These are phyloP conservation scores for Dicyrtoma fusca DNA, from an alignment of 2,888 invertebrate species.

Conservation along the genomic window DNA sequence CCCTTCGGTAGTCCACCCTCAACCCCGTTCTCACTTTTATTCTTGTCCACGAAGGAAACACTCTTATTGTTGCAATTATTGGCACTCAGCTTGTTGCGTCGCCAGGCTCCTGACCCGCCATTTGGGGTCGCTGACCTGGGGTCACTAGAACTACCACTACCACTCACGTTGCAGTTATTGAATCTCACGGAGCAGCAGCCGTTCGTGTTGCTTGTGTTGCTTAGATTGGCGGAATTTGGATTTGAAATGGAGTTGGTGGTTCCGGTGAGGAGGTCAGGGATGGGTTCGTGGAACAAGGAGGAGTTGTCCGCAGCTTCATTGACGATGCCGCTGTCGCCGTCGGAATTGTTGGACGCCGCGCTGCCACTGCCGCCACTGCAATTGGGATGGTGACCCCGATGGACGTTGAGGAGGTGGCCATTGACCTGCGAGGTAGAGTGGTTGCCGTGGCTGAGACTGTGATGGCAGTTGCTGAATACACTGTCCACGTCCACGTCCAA, in stretches of 20 bases:
- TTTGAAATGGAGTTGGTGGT: slow-evolving; percentile 7
- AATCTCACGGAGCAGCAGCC: slow-evolving; percentile 23
- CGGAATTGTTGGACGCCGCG: slow-evolving; percentile 60
- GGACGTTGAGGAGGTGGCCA: neutral
- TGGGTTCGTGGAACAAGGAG: slow-evolving; percentile 59
- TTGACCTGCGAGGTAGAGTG: slow-evolving; percentile 47
- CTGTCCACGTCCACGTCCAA: neutral
- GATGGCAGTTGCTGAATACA: neutral
- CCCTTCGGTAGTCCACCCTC: no score
- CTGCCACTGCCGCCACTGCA: slow-evolving; percentile 27
- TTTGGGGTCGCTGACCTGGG: neutral
- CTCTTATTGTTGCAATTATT: slow-evolving; percentile 21
- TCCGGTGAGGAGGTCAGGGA: slow-evolving; percentile 6
- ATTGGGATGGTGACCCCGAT: slow-evolving; percentile 62
- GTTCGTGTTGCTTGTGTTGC: neutral
- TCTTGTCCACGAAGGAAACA: slow-evolving; percentile 29
- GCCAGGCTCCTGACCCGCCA: slow-evolving; percentile 2
- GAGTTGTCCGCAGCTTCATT: slow-evolving; percentile 74
- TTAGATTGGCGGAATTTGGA: neutral
- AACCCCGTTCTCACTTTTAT: neutral
- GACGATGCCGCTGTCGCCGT: slow-evolving; percentile 75
- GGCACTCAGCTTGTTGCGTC: slow-evolving; percentile 20
- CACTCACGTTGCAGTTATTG: neutral
- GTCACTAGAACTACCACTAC: neutral
- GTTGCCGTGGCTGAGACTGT: neutral